Evolutionary conservation across 1,140 invertebrate genomes (phyloP).

Genomic region (Papilio aristodemus): DNA sequence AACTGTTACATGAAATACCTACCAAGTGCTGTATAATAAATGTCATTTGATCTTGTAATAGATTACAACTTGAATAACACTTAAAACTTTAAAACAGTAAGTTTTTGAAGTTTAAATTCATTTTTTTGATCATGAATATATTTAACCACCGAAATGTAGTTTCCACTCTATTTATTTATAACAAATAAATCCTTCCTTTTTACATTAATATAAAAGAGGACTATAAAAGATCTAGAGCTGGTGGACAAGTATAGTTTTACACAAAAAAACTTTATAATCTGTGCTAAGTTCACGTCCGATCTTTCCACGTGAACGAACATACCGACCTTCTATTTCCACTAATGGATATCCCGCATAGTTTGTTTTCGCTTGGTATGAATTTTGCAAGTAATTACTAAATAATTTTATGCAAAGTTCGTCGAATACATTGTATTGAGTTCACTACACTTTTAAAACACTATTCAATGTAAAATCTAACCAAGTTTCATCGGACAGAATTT

Average conservation of each 20-base stretch:
- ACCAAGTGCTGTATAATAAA: constrained; percentile 3
- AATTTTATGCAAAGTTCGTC: constrained; percentile 26
- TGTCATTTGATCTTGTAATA: constrained; percentile 9
- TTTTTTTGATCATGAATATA: too few relatives aligned
- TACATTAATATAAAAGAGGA: too few relatives aligned
- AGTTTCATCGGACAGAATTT: constrained; percentile 17
- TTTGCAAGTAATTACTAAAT: constrained; percentile 25
- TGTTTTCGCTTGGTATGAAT: constrained; percentile 31
- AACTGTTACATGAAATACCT: constrained; percentile 36
- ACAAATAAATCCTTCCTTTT: too few relatives aligned
- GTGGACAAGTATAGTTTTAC: too few relatives aligned
- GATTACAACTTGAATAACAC: not conserved
- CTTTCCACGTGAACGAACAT: constrained; percentile 13
- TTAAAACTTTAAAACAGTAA: not conserved
- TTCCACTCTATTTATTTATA: too few relatives aligned
- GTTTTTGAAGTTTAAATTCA: too few relatives aligned
- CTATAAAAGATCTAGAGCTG: too few relatives aligned
- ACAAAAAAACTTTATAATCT: not conserved
- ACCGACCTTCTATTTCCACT: constrained; percentile 4
- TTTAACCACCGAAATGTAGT: too few relatives aligned
- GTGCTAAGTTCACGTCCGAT: not conserved
- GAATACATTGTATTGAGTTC: constrained; percentile 35
- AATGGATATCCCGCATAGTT: constrained; percentile 32
- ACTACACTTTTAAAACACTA: constrained; percentile 19
- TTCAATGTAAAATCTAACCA: constrained; percentile 28